Percentiles rank a stretch among this genome's conserved stretches.
Conservation (phyloP, 2,797 vertebrate species). For the Lagocephalus sceleratus region DNA sequence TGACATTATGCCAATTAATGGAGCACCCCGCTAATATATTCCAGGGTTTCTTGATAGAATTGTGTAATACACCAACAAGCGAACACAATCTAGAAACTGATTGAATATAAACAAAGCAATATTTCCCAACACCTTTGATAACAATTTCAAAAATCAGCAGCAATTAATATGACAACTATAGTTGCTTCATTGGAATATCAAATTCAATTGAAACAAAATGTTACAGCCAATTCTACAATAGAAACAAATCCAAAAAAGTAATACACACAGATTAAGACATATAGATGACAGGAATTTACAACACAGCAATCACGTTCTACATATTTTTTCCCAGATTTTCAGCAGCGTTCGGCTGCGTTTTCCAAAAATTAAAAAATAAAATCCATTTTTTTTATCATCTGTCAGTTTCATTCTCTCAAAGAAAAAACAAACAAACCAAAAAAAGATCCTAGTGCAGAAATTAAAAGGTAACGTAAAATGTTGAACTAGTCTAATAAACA, state of each 20-base stretch:
- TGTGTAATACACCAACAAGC: constrained; percentile 75
- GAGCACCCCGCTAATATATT: constrained; percentile 56
- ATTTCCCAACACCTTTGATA: constrained; percentile 69
- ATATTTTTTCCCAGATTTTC: constrained; percentile 59
- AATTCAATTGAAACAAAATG: constrained; percentile 75
- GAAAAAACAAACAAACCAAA: constrained; percentile 14
- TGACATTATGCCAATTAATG: constrained; percentile 64
- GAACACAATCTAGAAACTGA: constrained; percentile 76
- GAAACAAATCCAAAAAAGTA: constrained; percentile 71
- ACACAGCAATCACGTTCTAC: constrained; percentile 79
- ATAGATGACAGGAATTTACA: constrained; percentile 81
- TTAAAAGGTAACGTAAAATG: constrained; percentile 47
- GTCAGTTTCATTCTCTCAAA: constrained; percentile 54
- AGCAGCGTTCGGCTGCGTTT: constrained; percentile 67
- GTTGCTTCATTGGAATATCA: constrained; percentile 72
- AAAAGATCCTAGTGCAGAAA: constrained; percentile 60
- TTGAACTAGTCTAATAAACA: constrained; percentile 48
- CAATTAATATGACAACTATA: constrained; percentile 77
- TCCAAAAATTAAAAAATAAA: constrained; percentile 50
- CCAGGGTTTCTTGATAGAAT: constrained; percentile 62
- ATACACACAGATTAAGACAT: constrained; percentile 79
- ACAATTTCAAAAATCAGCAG: constrained; percentile 76
- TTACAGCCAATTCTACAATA: constrained; percentile 78
- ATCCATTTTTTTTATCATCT: constrained; percentile 36
- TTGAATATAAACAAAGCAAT: constrained; percentile 74